Evolutionary conservation across 2,797 vertebrate species (phyloP).

Genomic region (Serranus cabrilla): DNA sequence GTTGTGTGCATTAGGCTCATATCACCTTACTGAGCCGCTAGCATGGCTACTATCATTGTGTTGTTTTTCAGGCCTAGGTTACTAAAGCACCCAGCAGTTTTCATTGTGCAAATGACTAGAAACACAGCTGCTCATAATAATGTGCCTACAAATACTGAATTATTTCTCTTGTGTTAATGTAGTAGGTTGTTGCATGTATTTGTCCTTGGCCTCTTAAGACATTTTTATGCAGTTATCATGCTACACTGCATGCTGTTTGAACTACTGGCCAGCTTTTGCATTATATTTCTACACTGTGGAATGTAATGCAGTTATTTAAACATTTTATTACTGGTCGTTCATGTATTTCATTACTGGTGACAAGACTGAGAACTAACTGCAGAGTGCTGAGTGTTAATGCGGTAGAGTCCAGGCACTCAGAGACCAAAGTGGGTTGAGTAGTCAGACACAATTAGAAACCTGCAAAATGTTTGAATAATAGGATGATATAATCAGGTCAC

Average conservation of each 20-base stretch:
- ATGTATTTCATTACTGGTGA: slow-evolving; percentile 6
- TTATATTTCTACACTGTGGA: not conserved
- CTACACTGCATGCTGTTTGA: not conserved
- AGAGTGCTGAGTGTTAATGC: not conserved
- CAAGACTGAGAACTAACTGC: not conserved
- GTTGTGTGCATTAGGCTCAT: not conserved
- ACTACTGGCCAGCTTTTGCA: not conserved
- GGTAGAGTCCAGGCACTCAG: not conserved
- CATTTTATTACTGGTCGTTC: not conserved
- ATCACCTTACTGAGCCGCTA: not conserved
- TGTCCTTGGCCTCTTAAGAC: not conserved
- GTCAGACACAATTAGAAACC: slow-evolving; percentile 9
- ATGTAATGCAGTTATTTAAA: not conserved
- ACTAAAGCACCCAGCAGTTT: not conserved
- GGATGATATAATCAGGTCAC: not conserved
- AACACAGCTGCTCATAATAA: not conserved
- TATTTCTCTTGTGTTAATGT: not conserved
- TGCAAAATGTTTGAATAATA: not conserved
- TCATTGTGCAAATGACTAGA: not conserved
- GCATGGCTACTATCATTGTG: no score
- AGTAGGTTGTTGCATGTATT: not conserved
- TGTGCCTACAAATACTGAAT: not conserved
- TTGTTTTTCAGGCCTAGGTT: not conserved
- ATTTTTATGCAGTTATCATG: not conserved
- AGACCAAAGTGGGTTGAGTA: slow-evolving; percentile 6